Evolutionary conservation across 92 coral and sea anemone species (phyloP).

Genomic region (Micromussa lordhowensis): DNA sequence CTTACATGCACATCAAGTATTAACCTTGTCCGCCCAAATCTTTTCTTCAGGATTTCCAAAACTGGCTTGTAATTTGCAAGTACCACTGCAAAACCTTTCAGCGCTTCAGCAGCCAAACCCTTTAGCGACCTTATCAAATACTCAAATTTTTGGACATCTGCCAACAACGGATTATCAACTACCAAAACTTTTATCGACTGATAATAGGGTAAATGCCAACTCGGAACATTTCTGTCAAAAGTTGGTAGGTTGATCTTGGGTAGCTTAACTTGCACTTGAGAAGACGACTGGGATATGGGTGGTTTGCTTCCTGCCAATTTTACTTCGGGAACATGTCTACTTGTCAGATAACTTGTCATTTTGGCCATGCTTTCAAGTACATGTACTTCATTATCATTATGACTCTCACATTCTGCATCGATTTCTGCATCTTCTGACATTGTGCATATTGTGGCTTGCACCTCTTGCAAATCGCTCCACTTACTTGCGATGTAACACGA

Average conservation of each 20-base stretch:
- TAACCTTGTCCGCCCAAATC: conserved; percentile 51
- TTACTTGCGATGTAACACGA: background rate
- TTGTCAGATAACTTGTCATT: background rate
- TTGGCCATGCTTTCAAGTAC: conserved; percentile 35
- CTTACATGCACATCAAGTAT: conserved; percentile 56
- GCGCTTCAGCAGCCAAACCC: conserved; percentile 42
- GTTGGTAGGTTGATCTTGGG: conserved; percentile 6
- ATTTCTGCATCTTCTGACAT: background rate
- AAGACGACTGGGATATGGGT: background rate
- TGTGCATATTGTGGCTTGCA: background rate
- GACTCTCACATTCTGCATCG: conserved; percentile 28
- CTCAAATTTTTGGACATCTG: conserved; percentile 25
- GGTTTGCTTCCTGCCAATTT: background rate
- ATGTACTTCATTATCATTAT: conserved; percentile 30
- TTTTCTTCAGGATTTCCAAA: conserved; percentile 34
- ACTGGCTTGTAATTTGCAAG: conserved; percentile 31
- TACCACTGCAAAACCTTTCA: conserved; percentile 39
- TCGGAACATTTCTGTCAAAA: background rate
- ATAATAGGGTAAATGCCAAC: conserved; percentile 19
- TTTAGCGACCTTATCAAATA: conserved; percentile 48
- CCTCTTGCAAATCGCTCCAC: conserved; percentile 19
- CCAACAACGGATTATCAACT: background rate
- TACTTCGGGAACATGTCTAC: background rate
- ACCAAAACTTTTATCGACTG: conserved; percentile 11
- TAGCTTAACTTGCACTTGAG: conserved; percentile 21